These are phyloP conservation scores for Acleris literana DNA, from an alignment of 2,888 invertebrate species.

Conservation along the genomic window DNA sequence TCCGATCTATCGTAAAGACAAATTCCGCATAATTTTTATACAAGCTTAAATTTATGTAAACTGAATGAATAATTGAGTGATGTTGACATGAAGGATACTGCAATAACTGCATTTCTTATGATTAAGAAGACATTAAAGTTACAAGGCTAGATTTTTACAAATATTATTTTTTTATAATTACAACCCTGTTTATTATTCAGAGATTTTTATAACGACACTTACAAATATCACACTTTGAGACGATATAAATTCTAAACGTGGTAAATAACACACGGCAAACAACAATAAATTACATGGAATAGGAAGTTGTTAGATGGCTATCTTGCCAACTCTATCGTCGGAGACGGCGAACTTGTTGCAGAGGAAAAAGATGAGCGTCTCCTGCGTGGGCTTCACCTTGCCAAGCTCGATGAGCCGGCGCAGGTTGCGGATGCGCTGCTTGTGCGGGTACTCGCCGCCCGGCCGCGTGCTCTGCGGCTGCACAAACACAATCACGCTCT, in stretches of 20 bases:
- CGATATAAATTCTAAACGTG: constrained; percentile 24
- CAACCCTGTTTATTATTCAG: constrained; percentile 44
- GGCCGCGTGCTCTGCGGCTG: constrained; percentile 48
- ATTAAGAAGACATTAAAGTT: constrained; percentile 66
- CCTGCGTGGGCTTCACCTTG: constrained; percentile 76
- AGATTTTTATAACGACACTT: constrained; percentile 25
- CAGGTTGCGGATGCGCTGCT: constrained; percentile 85
- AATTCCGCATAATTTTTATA: constrained; percentile 54
- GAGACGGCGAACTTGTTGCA: constrained; percentile 80
- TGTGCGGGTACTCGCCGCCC: constrained; percentile 83
- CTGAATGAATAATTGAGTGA: constrained; percentile 52
- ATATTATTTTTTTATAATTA: constrained; percentile 64
- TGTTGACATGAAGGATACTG: constrained; percentile 58
- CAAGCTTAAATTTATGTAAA: constrained; percentile 54
- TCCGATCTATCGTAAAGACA: constrained; percentile 38
- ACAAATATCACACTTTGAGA: constrained; percentile 26
- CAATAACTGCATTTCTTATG: constrained; percentile 65
- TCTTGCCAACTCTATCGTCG: constrained; percentile 65
- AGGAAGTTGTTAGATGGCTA: constrained; percentile 39
- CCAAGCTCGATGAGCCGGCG: constrained; percentile 73
- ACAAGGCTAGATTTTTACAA: constrained; percentile 71
- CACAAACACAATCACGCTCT: neutral
- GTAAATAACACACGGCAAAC: constrained; percentile 7
- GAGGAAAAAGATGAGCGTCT: constrained; percentile 79
- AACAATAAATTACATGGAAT: constrained; percentile 22